A percentile compares a stretch with the other conserved stretches of the same genome.
Evolutionary conservation across 2,113 vertebrate genomes (phyloP).

Genomic region (Pitta sordida): DNA sequence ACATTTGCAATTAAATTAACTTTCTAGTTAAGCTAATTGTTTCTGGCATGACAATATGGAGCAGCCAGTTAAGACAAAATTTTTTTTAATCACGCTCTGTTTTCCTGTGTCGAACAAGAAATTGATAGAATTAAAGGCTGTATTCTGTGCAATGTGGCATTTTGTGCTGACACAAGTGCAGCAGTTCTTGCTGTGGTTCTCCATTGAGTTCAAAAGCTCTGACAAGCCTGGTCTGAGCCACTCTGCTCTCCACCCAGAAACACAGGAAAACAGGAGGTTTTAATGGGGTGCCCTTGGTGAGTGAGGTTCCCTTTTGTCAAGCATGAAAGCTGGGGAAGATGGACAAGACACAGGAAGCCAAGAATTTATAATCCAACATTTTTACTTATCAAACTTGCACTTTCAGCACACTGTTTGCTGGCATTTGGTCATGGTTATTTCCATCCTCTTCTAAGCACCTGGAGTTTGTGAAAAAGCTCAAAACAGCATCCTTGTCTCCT

Average conservation of each 20-base stretch:
- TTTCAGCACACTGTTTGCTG: background rate
- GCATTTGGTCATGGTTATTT: background rate
- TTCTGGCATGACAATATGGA: constrained; percentile 69
- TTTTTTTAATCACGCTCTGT: constrained; percentile 62
- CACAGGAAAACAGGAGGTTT: background rate
- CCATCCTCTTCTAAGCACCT: background rate
- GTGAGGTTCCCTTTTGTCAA: background rate
- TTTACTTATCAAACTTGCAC: background rate
- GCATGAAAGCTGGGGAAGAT: background rate
- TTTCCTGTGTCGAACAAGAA: constrained; percentile 49
- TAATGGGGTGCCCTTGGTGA: background rate
- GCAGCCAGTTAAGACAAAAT: constrained; percentile 64
- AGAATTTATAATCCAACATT: background rate
- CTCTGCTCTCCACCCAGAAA: background rate
- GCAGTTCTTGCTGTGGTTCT: background rate
- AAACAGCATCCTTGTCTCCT: background rate
- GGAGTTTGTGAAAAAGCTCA: background rate
- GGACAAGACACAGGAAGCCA: background rate
- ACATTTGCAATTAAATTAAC: constrained; percentile 71
- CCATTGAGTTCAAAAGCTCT: background rate
- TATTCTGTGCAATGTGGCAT: constrained; percentile 24
- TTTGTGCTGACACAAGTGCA: background rate
- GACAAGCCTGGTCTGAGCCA: background rate
- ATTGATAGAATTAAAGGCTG: constrained; percentile 59
- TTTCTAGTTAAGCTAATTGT: constrained; percentile 68